Base-by-base conservation (phyloP, 2,113 vertebrate genomes). In the Paralichthys olivaceus region DNA sequence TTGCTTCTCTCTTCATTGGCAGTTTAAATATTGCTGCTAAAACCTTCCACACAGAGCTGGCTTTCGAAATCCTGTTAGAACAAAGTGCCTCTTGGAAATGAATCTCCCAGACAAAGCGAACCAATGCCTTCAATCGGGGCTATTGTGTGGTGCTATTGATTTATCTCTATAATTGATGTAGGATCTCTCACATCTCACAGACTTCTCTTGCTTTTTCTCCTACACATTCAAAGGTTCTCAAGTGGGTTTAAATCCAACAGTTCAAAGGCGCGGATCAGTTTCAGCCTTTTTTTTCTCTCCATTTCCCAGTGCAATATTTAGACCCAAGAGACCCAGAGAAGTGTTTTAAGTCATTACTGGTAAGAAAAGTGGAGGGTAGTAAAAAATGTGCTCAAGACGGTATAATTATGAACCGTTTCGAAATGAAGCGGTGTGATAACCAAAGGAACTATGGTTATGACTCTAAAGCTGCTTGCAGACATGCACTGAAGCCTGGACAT, bases 81-180 rank as follows among this genome's bases (percentile, higher is more conserved):
- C 69, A 83, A 87, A 82, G 84, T n/a, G 32, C 25, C 59, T 59
- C 57, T 69, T 69, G 61, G 71, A 78, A 69, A 68, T 40, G 12
- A 20, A 76, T 69, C 59, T 70, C 49, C 49, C 84, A 89, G 84
- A 88, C 76, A 83, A 80, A 85, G 77, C 67, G 47, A 80, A 72
- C 56, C 9, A 22, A 54, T 69, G 72, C 78, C 63, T 86, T 81
- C 69, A 85, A 84, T 86, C 20, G 7, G 74, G 69, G 75, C 68
- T 58, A 69, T 73, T 85, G 75, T 79, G 77, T 72, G 75, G 69
- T 87, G 78, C 66, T 87, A 90, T 91, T 85, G 88, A 90, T 92
- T 89, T 77, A 86, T 81, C 69, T 77, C 70, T 43, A 62, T 63
- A 74, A 69, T 75, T 83, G 87, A 84, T 83, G 74, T 80, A 29